Base-by-base conservation (phyloP, 2,888 invertebrate genomes). In the Silvanus unidentatus region DNA sequence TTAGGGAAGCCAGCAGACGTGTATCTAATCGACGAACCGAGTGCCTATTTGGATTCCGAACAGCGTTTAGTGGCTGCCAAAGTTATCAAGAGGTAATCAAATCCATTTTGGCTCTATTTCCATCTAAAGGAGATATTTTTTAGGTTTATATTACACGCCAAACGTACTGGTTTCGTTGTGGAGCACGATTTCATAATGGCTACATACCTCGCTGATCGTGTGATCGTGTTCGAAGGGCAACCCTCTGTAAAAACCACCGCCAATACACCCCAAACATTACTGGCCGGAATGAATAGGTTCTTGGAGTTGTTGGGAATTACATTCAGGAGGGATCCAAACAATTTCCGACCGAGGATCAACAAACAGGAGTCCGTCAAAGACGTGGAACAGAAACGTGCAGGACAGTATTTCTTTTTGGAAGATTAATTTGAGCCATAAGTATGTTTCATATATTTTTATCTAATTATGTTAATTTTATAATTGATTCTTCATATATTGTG, bases 161-260 rank as follows among this genome's bases (percentile, higher is more conserved):
- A 99, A 77, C 95, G 98, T 72, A 99, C 99, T 5, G 99, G 98
- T 9, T 99, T 99, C 71, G 89, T 99, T 11, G 99, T 99, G 1
- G 99, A 99, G 82, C 99, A 99, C 84, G 98, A 99, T 77, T 99
- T 99, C 72, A 99, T 99, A 56, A 99, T 99, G 99, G 98, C 98
- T 11, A 99, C 99, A 0, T 99, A 99, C 72, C 78, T 96, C 51
- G 95, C 98, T 1, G 99, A 99, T 72, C 82, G 98, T 35, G 99
- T 99, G 2, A 96, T 99, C 56, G 98, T 99, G 39, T 97, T 99
- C 70, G 98, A 98, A 66, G 99, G 99, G 39, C 75, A 75, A 35
- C 98, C 99, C 0, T 96, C 97, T 0, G 80, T 95, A 1, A 72
- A 84, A 47, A 93, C 98, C 1, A 81, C 80, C 0, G 99, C 99